A percentile compares a stretch with the other conserved stretches of the same genome.
Conservation (phyloP, 2,888 invertebrate species). For the Sinodicranocentrus sp. region DNA sequence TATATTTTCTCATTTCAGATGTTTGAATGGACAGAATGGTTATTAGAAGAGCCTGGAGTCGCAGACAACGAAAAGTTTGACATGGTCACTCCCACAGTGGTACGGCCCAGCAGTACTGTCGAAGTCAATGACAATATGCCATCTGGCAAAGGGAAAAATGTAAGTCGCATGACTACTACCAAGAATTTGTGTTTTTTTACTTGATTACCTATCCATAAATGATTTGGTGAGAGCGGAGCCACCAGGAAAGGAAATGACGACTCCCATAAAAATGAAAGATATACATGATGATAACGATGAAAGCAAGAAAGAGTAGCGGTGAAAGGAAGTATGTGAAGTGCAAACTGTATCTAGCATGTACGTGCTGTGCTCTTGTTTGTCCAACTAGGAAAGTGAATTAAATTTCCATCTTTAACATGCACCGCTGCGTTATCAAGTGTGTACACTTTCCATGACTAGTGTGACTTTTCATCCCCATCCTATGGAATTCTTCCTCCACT, state of each 20-base stretch:
- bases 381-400: constrained; percentile 17
- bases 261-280: too few species aligned
- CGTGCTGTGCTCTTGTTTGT: not conserved
- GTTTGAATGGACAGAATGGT: constrained; percentile 97
- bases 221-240: too few species aligned
- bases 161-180: constrained; percentile 19
- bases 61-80: constrained; percentile 92
- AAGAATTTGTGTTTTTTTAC: too few species aligned
- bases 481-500: too few species aligned
- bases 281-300: too few species aligned
- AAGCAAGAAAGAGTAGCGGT: too few species aligned
- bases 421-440: too few species aligned
- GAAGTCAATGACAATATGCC: constrained; percentile 68
- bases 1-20: constrained; percentile 81
- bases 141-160: constrained; percentile 38
- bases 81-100: constrained; percentile 91
- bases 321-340: not conserved
- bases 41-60: constrained; percentile 90
- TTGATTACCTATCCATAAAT: too few species aligned
- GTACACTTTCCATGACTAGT: too few species aligned
- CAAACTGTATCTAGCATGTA: not conserved
- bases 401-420: not conserved
- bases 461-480: too few species aligned
- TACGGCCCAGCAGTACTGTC: constrained; percentile 82
- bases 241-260: too few species aligned